These are phyloP conservation scores for Altica lythri DNA, from an alignment of 2,888 invertebrate species.

Conservation along the genomic window DNA sequence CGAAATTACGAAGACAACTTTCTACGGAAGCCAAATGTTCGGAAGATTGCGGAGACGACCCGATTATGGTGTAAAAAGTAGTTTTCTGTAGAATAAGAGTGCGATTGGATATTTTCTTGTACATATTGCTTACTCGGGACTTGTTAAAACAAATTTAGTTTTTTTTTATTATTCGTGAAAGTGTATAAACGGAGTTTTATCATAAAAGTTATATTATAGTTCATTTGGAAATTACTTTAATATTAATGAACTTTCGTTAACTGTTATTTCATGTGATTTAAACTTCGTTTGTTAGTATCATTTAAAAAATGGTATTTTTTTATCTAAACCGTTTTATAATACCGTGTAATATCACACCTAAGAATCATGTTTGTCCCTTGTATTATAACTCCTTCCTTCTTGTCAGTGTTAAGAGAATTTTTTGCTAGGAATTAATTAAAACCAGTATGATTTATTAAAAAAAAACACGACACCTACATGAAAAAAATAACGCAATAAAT, in stretches of 20 bases:
- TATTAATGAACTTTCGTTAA: neutral
- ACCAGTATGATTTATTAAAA: no score
- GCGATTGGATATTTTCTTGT: conserved; percentile 11
- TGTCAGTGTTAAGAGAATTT: neutral
- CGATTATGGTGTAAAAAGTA: conserved; percentile 55
- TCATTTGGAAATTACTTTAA: neutral
- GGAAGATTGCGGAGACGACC: conserved; percentile 56
- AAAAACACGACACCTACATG: neutral
- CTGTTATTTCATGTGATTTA: neutral
- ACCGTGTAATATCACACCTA: conserved; percentile 41
- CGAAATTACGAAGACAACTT: conserved; percentile 55
- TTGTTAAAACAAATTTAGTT: conserved; percentile 32
- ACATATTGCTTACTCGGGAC: conserved; percentile 21
- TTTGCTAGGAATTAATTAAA: no score
- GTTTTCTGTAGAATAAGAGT: conserved; percentile 19
- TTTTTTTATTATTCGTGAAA: conserved; percentile 37
- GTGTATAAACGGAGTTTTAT: conserved; percentile 9
- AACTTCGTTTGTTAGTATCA: conserved; percentile 3
- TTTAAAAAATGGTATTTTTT: neutral
- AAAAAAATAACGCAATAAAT: neutral
- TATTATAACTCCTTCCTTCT: conserved; percentile 13
- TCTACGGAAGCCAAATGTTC: conserved; percentile 55
- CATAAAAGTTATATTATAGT: neutral
- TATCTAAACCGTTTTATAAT: conserved; percentile 16
- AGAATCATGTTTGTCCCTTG: conserved; percentile 30